phyloP scores from a whole-genome alignment of 2,888 invertebrate species.

The Cephus pulcher region DNA sequence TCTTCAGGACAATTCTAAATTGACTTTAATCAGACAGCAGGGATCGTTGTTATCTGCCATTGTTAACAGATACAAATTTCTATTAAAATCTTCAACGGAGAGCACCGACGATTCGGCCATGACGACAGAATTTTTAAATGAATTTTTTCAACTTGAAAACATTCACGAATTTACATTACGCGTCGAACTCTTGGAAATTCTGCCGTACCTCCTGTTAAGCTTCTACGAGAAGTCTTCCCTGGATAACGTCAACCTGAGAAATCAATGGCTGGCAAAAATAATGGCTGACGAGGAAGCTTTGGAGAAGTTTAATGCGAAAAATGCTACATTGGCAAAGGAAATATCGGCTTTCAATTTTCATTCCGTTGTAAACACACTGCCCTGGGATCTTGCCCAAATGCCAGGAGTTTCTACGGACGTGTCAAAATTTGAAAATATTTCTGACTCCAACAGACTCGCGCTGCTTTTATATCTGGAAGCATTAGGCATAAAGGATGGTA shows the following conservation, averaged over 20 bases:
- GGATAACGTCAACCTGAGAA: conserved; percentile 59
- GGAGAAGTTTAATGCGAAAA: conserved; percentile 25
- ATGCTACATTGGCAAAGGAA: conserved; percentile 29
- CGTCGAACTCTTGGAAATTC: conserved; percentile 29
- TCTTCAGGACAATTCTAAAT: conserved; percentile 68
- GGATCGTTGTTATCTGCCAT: conserved; percentile 55
- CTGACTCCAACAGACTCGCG: conserved; percentile 64
- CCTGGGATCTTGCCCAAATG: conserved; percentile 44
- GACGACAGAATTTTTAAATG: conserved; percentile 37
- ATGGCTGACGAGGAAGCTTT: conserved; percentile 20
- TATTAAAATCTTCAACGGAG: neutral
- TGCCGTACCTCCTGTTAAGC: conserved; percentile 60
- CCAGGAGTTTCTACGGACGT: conserved; percentile 27
- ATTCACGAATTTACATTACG: conserved; percentile 2
- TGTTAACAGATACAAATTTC: conserved; percentile 1
- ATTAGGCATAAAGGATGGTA: conserved; percentile 36
- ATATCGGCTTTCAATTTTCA: conserved; percentile 31
- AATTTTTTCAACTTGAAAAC: conserved; percentile 32
- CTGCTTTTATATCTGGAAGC: conserved; percentile 67
- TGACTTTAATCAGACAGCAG: conserved; percentile 71
- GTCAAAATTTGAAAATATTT: conserved; percentile 32
- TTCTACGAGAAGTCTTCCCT: conserved; percentile 64
- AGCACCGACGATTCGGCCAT: neutral
- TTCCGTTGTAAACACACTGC: conserved; percentile 23
- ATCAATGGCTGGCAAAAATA: conserved; percentile 45